Evolutionary conservation across 2,113 vertebrate species (phyloP).

Genomic region (Phyllostomus discolor): DNA sequence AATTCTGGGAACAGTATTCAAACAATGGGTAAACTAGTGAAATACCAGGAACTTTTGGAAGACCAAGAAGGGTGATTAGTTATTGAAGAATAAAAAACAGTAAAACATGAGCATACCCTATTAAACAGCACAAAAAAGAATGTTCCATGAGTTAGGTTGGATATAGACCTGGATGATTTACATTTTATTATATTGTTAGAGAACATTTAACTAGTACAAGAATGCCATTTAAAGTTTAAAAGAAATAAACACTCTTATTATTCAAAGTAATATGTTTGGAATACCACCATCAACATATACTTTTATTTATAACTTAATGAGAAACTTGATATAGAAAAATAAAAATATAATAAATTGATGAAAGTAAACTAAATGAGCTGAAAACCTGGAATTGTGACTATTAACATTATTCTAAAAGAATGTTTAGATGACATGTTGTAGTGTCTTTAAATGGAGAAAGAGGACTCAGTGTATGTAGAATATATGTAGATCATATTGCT

Average conservation of each 20-base stretch:
- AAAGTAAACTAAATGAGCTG: constrained; percentile 24
- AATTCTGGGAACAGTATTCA: constrained; percentile 82
- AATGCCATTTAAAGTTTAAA: constrained; percentile 73
- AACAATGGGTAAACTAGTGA: constrained; percentile 81
- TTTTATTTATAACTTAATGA: constrained; percentile 74
- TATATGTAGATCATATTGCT: neutral
- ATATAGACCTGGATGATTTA: constrained; percentile 73
- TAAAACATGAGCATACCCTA: constrained; percentile 70
- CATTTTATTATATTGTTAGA: constrained; percentile 76
- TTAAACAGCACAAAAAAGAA: constrained; percentile 64
- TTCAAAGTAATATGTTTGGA: constrained; percentile 64
- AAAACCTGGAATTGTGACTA: neutral
- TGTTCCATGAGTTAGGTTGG: constrained; percentile 78
- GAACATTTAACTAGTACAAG: constrained; percentile 67
- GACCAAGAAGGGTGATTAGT: constrained; percentile 78
- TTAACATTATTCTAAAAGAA: neutral
- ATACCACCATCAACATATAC: constrained; percentile 48
- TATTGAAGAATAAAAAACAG: constrained; percentile 82
- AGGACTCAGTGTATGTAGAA: neutral
- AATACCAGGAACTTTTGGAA: constrained; percentile 83
- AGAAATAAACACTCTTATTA: constrained; percentile 77
- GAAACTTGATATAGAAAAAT: constrained; percentile 69
- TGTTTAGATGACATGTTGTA: neutral
- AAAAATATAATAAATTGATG: constrained; percentile 59
- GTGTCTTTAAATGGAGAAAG: constrained; percentile 1